Percentiles rank a stretch among this genome's conserved stretches.
Evolutionary conservation across 2,113 vertebrate genomes (phyloP).

Genomic region (Seriola aureovittata): DNA sequence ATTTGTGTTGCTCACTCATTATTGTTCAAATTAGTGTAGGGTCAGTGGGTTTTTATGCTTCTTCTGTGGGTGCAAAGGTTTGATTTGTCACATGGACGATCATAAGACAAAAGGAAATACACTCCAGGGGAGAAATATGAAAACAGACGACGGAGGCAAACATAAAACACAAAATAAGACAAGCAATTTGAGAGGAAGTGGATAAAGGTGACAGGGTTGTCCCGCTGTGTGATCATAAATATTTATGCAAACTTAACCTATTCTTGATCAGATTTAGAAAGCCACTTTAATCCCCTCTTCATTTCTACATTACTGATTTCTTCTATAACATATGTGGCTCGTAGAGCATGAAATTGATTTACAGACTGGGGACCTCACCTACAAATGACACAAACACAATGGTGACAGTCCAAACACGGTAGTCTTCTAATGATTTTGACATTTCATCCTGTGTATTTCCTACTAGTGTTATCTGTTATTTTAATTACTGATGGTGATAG

Average conservation of each 20-base stretch:
- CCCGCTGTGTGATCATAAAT: slow-evolving; percentile 6
- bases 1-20: not conserved
- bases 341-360: slow-evolving; percentile 32
- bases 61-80: not conserved
- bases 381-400: not conserved
- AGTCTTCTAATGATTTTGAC: not conserved
- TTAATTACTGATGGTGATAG: not conserved
- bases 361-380: not conserved
- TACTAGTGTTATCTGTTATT: not conserved
- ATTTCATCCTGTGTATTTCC: not conserved
- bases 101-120: slow-evolving; percentile 4
- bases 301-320: not conserved
- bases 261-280: slow-evolving; percentile 20
- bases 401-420: not conserved
- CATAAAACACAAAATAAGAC: not conserved
- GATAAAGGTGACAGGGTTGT: not conserved
- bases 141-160: not conserved
- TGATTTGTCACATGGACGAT: not conserved
- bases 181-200: not conserved
- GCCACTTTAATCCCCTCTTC: slow-evolving; percentile 8
- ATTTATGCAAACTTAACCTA: slow-evolving; percentile 18
- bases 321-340: slow-evolving; percentile 9
- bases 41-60: slow-evolving; percentile 35
- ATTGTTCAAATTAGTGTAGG: slow-evolving; percentile 27
- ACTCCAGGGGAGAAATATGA: not conserved